These are phyloP conservation scores for Melopsittacus undulatus DNA, from an alignment of 2,797 vertebrate genomes.

Conservation along the genomic window DNA sequence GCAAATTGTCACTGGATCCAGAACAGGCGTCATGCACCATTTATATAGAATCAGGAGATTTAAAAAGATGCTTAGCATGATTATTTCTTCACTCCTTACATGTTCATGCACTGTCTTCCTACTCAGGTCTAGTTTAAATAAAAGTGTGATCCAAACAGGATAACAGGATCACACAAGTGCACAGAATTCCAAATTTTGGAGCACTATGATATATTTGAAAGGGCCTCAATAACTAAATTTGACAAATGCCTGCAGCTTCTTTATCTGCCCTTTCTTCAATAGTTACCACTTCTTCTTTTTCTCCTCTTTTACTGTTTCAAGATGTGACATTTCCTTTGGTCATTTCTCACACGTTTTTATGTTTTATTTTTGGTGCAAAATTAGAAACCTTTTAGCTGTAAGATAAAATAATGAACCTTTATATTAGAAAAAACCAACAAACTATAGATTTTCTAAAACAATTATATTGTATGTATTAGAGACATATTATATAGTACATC, in stretches of 20 bases:
- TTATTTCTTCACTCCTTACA: neutral
- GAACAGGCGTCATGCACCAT: neutral
- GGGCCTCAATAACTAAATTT: neutral
- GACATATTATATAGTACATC: neutral
- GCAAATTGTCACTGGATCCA: neutral
- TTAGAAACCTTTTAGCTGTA: neutral
- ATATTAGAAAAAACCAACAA: neutral
- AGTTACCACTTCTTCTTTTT: neutral
- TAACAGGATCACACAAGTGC: neutral
- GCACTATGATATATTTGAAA: neutral
- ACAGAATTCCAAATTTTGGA: neutral
- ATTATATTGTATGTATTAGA: neutral
- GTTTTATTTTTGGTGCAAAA: neutral
- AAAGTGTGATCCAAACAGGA: neutral
- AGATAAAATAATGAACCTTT: neutral
- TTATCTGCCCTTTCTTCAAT: slow-evolving; percentile 11
- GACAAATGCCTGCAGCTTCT: neutral
- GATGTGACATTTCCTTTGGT: slow-evolving; percentile 8
- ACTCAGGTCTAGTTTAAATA: neutral
- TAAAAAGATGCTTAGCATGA: neutral
- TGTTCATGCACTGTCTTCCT: neutral
- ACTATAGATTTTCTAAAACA: neutral
- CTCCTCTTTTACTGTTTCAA: neutral
- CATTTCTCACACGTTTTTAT: neutral
- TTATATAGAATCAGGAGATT: neutral